phyloP scores from a whole-genome alignment of 2,888 invertebrate species.

The Scrobipalpa costella region DNA sequence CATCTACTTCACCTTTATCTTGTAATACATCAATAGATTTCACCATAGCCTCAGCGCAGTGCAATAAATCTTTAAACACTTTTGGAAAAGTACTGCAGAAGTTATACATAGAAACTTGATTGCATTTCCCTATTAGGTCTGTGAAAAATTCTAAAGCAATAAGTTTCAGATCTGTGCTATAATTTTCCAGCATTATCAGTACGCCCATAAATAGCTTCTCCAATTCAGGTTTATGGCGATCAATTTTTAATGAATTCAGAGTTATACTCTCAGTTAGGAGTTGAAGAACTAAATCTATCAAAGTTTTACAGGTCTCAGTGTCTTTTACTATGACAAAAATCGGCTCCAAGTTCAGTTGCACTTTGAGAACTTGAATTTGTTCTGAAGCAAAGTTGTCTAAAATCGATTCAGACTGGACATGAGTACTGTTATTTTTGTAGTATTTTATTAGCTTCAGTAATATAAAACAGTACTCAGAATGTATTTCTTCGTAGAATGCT shows the following conservation, averaged over 20 bases:
- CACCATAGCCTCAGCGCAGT: slow-evolving; percentile 53
- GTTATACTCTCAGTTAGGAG: slow-evolving; percentile 65
- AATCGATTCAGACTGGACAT: slow-evolving; percentile 38
- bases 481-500: slow-evolving; percentile 72
- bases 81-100: slow-evolving; percentile 53
- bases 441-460: slow-evolving; percentile 67
- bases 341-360: slow-evolving; percentile 65
- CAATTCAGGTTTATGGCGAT: slow-evolving; percentile 44
- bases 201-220: slow-evolving; percentile 49
- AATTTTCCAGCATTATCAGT: slow-evolving; percentile 59
- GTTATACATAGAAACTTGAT: slow-evolving; percentile 48
- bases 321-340: slow-evolving; percentile 64
- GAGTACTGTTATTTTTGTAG: slow-evolving; percentile 52
- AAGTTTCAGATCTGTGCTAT: slow-evolving; percentile 63
- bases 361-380: slow-evolving; percentile 59
- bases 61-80: slow-evolving; percentile 49
- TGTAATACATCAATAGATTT: slow-evolving; percentile 53
- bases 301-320: slow-evolving; percentile 55
- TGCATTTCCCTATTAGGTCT: slow-evolving; percentile 56
- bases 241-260: slow-evolving; percentile 53
- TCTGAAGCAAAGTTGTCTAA: slow-evolving; percentile 73
- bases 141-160: slow-evolving; percentile 59
- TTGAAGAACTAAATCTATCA: slow-evolving; percentile 61
- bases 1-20: slow-evolving; percentile 59
- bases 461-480: slow-evolving; percentile 71